These are phyloP conservation scores for Paradisaea rubra DNA, from an alignment of 2,113 vertebrate species.

Conservation along the genomic window DNA sequence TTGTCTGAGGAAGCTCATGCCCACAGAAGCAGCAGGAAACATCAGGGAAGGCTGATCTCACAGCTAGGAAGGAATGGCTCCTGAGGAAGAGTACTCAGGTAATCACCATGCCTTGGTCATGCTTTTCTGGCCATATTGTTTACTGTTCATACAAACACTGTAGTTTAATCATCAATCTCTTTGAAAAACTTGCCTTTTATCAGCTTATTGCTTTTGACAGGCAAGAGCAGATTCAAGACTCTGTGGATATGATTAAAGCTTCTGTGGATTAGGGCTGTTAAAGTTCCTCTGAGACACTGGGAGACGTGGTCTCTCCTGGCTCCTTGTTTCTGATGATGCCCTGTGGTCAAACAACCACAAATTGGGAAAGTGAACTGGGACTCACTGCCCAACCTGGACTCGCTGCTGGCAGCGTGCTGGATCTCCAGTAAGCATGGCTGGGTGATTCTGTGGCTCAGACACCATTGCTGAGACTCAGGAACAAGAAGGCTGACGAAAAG, in stretches of 20 bases:
- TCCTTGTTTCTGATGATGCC: neutral
- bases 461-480: neutral
- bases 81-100: neutral
- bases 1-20: neutral
- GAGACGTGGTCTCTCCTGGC: neutral
- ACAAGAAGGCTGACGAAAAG: neutral
- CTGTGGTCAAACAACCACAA: neutral
- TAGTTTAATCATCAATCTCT: neutral
- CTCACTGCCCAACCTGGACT: neutral
- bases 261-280: neutral
- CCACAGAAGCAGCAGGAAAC: neutral
- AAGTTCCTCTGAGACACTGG: neutral
- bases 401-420: neutral
- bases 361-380: neutral
- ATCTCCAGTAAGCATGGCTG: rapidly evolving
- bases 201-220: neutral
- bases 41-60: neutral
- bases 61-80: neutral
- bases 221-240: neutral
- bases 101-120: neutral
- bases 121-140: neutral
- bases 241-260: neutral
- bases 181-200: neutral
- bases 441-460: neutral
- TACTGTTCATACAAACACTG: neutral